phyloP scores from a whole-genome alignment of 2,113 vertebrate species.

The Trematomus loennbergii region DNA sequence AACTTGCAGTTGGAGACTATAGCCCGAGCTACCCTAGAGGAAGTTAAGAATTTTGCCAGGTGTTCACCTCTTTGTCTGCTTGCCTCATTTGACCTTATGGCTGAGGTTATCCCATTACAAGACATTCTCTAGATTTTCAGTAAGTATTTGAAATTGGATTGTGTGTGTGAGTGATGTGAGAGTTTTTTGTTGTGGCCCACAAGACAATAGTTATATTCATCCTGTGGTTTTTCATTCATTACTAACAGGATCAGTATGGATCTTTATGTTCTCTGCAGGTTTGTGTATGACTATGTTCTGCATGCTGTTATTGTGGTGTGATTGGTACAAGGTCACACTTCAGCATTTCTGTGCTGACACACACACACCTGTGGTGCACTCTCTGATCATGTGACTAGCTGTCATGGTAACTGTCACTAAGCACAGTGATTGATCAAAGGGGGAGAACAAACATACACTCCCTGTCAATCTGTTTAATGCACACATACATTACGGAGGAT shows the following conservation, averaged over 20 bases:
- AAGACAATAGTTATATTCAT: conserved; percentile 62
- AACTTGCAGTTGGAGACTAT: too few species aligned
- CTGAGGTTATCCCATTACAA: too few species aligned
- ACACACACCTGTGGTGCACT: conserved; percentile 48
- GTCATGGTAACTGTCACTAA: conserved; percentile 71
- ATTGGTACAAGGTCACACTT: conserved; percentile 59
- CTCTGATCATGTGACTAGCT: conserved; percentile 65
- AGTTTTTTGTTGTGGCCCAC: conserved; percentile 22
- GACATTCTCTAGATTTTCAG: too few species aligned
- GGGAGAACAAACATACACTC: conserved; percentile 17
- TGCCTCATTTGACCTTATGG: too few species aligned
- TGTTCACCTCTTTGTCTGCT: too few species aligned
- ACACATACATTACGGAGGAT: not conserved
- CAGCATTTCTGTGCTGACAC: conserved; percentile 37
- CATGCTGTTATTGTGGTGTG: conserved; percentile 8
- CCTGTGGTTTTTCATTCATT: conserved; percentile 58
- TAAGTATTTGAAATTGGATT: too few species aligned
- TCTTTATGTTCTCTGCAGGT: conserved; percentile 29
- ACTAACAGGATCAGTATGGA: conserved; percentile 68
- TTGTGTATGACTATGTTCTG: not conserved
- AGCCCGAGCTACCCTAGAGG: too few species aligned
- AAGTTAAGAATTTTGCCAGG: too few species aligned
- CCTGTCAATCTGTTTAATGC: not conserved
- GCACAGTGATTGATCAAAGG: conserved; percentile 63
- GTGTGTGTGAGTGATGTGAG: not conserved